A percentile compares a stretch with the other conserved stretches of the same genome.
These are phyloP conservation scores for Tragelaphus strepsiceros DNA, from an alignment of 2,113 vertebrate genomes.

Conservation along the genomic window DNA sequence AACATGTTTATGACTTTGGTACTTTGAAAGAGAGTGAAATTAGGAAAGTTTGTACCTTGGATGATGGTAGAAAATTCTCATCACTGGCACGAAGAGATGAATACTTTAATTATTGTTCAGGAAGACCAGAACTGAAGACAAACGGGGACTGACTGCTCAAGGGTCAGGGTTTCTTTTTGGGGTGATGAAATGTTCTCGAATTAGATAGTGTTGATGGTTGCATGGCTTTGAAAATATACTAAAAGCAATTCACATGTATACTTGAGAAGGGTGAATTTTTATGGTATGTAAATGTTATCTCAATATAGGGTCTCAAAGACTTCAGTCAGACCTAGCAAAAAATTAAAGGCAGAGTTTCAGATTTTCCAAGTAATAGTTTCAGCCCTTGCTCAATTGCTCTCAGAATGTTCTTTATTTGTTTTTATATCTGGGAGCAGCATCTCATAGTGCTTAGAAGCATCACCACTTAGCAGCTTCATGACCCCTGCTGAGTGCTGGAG, in stretches of 20 bases:
- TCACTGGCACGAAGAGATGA: not conserved
- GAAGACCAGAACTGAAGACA: not conserved
- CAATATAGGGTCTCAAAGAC: not conserved
- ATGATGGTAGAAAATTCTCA: not conserved
- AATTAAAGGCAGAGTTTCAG: not conserved
- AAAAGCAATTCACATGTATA: not conserved
- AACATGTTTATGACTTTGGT: not conserved
- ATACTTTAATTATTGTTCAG: not conserved
- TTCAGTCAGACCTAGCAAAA: not conserved
- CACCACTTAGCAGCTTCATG: not conserved
- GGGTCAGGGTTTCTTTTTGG: not conserved
- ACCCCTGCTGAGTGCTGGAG: not conserved
- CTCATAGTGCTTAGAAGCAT: not conserved
- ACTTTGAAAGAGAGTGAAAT: not conserved
- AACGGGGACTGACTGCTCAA: not conserved
- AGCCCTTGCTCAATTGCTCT: not conserved
- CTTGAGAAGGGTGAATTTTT: not conserved
- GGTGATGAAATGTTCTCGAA: not conserved
- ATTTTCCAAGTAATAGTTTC: not conserved
- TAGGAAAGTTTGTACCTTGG: not conserved
- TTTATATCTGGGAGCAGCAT: not conserved
- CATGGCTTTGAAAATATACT: not conserved
- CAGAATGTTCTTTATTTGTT: not conserved
- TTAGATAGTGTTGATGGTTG: not conserved
- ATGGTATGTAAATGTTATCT: not conserved